Evolutionary conservation across 2,113 vertebrate species (phyloP).

Genomic region (Tautogolabrus adspersus): DNA sequence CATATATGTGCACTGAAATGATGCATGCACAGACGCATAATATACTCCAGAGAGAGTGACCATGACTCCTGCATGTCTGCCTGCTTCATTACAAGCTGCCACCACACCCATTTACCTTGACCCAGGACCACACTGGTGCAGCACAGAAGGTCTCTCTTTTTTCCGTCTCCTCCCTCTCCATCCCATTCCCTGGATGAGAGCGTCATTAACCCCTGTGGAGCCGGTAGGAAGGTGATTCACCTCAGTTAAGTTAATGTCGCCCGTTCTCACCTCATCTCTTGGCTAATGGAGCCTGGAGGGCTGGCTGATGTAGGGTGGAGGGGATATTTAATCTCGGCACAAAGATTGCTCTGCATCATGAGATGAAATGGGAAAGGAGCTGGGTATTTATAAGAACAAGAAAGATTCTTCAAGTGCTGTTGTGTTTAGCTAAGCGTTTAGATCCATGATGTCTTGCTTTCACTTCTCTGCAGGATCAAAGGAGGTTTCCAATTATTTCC

Average conservation of each 20-base stretch:
- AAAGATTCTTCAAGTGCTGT: background rate
- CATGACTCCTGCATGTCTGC: conserved; percentile 45
- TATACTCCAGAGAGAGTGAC: conserved; percentile 31
- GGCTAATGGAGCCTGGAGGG: conserved; percentile 72
- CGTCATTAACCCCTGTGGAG: conserved; percentile 66
- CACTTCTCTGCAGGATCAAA: background rate
- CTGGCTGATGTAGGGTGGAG: conserved; percentile 28
- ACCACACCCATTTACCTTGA: conserved; percentile 62
- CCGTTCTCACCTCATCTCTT: conserved; percentile 68
- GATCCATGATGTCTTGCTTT: background rate
- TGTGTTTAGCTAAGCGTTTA: background rate
- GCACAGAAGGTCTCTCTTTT: conserved; percentile 5
- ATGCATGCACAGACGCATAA: conserved; percentile 28
- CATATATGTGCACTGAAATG: conserved; percentile 18
- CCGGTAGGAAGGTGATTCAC: conserved; percentile 68
- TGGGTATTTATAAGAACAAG: conserved; percentile 17
- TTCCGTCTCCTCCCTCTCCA: conserved; percentile 7
- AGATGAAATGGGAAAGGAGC: conserved; percentile 28
- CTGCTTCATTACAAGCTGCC: conserved; percentile 49
- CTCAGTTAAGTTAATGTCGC: conserved; percentile 70
- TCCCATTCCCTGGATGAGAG: conserved; percentile 46
- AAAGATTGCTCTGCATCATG: conserved; percentile 44
- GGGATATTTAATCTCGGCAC: conserved; percentile 60
- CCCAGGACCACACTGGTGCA: conserved; percentile 25
- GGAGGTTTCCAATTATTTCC: background rate